phyloP scores from a whole-genome alignment of 2,797 vertebrate genomes.

The Distichodus sexfasciatus region DNA sequence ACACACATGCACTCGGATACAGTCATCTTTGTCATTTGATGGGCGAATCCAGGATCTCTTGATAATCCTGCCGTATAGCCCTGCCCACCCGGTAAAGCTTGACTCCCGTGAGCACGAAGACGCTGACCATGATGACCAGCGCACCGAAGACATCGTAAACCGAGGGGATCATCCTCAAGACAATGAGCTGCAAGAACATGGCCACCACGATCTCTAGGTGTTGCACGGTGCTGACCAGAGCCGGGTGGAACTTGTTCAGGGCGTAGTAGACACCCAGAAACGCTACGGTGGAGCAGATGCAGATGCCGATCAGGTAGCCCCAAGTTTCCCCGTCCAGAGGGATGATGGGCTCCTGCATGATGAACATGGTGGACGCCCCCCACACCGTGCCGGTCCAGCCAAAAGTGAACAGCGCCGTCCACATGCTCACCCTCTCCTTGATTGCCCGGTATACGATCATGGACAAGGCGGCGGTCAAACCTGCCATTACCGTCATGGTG shows the following conservation, averaged over 20 bases:
- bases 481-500: slow-evolving; percentile 96
- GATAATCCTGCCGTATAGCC: slow-evolving; percentile 86
- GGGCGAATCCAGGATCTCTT: slow-evolving; percentile 94
- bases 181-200: slow-evolving; percentile 92
- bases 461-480: slow-evolving; percentile 92
- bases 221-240: slow-evolving; percentile 96
- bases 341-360: slow-evolving; percentile 96
- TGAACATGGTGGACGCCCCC: slow-evolving; percentile 95
- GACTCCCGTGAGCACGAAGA: slow-evolving; percentile 88
- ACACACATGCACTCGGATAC: slow-evolving; percentile 7
- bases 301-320: slow-evolving; percentile 95
- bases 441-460: slow-evolving; percentile 98
- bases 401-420: slow-evolving; percentile 97
- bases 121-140: slow-evolving; percentile 91
- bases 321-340: slow-evolving; percentile 94
- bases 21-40: slow-evolving; percentile 80
- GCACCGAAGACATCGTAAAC: slow-evolving; percentile 89
- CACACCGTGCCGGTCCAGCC: slow-evolving; percentile 96
- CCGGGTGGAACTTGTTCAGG: slow-evolving; percentile 94
- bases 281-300: slow-evolving; percentile 92
- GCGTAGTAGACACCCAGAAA: slow-evolving; percentile 96
- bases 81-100: slow-evolving; percentile 91
- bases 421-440: slow-evolving; percentile 96
- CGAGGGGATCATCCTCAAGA: slow-evolving; percentile 88
- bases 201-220: slow-evolving; percentile 95